Evolutionary conservation across 1,140 invertebrate genomes (phyloP).

Genomic region (Drosophila quadrilineata): DNA sequence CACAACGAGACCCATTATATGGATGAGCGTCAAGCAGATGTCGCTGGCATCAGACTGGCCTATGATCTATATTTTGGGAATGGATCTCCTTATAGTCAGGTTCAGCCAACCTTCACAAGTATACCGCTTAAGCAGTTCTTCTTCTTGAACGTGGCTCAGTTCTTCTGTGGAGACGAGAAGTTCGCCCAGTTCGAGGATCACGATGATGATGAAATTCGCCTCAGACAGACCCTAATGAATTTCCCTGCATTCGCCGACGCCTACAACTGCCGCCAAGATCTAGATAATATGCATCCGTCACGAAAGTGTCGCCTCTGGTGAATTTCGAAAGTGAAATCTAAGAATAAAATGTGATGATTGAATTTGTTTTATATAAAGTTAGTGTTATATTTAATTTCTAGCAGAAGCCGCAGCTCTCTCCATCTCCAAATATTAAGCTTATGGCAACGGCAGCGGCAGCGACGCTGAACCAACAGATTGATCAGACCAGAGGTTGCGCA

Average conservation of each 20-base stretch:
- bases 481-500: no score
- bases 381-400: no score
- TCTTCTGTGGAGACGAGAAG: conserved; percentile 55
- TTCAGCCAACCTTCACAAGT: conserved; percentile 10
- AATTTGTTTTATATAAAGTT: no score
- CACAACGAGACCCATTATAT: conserved; percentile 40
- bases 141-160: conserved; percentile 66
- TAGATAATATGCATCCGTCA: conserved; percentile 22
- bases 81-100: not conserved
- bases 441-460: no score
- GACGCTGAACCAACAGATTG: no score
- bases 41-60: conserved; percentile 51
- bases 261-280: conserved; percentile 15
- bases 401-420: no score
- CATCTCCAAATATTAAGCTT: no score
- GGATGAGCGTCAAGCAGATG: conserved; percentile 57
- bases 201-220: conserved; percentile 47
- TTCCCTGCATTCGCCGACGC: conserved; percentile 43
- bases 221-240: conserved; percentile 40
- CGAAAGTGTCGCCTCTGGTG: conserved; percentile 58
- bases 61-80: conserved; percentile 49
- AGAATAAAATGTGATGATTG: no score
- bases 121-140: conserved; percentile 45
- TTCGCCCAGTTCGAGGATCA: conserved; percentile 26
- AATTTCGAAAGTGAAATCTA: not conserved